Conservation (phyloP, 2,797 vertebrate species). For the Halcyon leucocephala region DNA sequence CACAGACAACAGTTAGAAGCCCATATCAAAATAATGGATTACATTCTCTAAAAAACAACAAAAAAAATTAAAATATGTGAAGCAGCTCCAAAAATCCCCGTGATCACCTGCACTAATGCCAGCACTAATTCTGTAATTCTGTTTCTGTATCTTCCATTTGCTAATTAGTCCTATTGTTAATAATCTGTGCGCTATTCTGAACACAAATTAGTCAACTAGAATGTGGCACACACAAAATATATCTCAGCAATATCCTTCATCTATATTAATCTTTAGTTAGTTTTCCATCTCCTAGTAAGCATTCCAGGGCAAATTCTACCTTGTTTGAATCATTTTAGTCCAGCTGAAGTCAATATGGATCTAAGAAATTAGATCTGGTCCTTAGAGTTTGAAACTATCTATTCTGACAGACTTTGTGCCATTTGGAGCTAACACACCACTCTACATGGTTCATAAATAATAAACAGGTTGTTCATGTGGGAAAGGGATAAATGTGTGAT, state of each 20-base stretch:
- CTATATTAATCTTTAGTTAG: background rate
- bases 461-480: conserved; percentile 2
- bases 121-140: background rate
- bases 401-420: background rate
- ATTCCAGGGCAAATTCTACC: background rate
- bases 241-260: background rate
- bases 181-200: background rate
- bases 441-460: conserved; percentile 33
- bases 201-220: background rate
- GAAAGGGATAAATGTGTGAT: background rate
- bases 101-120: background rate
- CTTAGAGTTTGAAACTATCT: conserved; percentile 7
- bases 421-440: conserved; percentile 3
- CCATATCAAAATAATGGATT: background rate
- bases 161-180: background rate
- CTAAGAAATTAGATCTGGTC: background rate
- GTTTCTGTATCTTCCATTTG: background rate
- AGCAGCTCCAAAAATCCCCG: background rate
- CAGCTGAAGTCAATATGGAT: background rate
- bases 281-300: background rate
- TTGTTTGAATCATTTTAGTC: background rate
- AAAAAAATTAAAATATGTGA: too few species aligned
- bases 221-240: background rate
- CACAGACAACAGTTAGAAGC: background rate
- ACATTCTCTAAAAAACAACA: background rate